Evolutionary conservation across 2,888 invertebrate genomes (phyloP).

Genomic region (Aphrophora alni): DNA sequence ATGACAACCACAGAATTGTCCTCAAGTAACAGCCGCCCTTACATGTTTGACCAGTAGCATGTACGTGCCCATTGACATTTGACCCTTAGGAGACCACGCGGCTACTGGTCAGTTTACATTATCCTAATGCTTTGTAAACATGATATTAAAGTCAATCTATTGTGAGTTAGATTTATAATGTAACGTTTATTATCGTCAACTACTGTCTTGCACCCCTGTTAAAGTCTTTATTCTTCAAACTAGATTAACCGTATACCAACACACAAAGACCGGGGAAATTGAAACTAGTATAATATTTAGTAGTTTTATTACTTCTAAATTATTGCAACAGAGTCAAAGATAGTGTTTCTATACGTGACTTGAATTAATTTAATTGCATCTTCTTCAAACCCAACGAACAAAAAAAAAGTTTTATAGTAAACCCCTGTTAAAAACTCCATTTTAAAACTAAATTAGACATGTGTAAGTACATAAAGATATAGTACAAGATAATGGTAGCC

Average conservation of each 20-base stretch:
- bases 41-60: background rate
- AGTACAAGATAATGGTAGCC: too few relatives aligned
- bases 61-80: background rate
- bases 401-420: too few relatives aligned
- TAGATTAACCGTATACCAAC: background rate
- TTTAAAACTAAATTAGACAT: too few relatives aligned
- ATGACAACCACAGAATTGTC: background rate
- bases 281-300: too few relatives aligned
- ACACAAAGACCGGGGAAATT: background rate
- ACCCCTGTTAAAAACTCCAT: too few relatives aligned
- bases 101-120: background rate
- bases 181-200: background rate
- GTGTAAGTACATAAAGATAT: too few relatives aligned
- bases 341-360: too few relatives aligned
- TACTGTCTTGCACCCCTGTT: background rate
- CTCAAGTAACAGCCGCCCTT: background rate
- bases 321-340: too few relatives aligned
- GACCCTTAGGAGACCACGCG: background rate
- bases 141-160: background rate
- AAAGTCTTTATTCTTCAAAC: background rate
- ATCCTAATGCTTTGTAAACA: slow-evolving; percentile 2
- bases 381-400: too few relatives aligned
- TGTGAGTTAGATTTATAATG: background rate
- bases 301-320: too few relatives aligned
- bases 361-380: too few relatives aligned